phyloP scores from a whole-genome alignment of 1,140 invertebrate genomes.

The Ceratoteleas bidentatus region DNA sequence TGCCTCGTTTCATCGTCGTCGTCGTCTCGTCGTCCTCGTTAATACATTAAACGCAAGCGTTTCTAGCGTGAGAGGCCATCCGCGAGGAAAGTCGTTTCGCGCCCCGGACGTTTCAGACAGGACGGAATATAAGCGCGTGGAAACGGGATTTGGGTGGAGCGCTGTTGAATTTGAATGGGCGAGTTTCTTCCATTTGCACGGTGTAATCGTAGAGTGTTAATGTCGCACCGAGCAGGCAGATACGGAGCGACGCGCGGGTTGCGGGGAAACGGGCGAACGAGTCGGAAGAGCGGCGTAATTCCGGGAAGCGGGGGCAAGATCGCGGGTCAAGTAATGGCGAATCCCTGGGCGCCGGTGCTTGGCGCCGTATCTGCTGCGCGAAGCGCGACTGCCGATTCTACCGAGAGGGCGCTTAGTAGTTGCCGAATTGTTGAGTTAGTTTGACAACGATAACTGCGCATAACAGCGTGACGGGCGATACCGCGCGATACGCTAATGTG shows the following conservation, averaged over 20 bases:
- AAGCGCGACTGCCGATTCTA: conserved; percentile 3
- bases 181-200: conserved; percentile 71
- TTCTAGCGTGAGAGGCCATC: conserved; percentile 54
- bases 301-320: conserved; percentile 35
- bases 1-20: conserved; percentile 46
- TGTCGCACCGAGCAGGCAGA: conserved; percentile 62
- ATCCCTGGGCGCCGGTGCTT: conserved; percentile 38
- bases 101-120: conserved; percentile 62
- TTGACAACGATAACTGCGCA: conserved; percentile 64
- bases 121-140: conserved; percentile 66
- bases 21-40: conserved; percentile 54
- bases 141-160: conserved; percentile 66
- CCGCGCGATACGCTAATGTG: conserved; percentile 64
- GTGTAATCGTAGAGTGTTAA: conserved; percentile 72
- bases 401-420: conserved; percentile 51
- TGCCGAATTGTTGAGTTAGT: conserved; percentile 64
- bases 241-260: conserved; percentile 42
- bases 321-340: conserved; percentile 56
- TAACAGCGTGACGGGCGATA: conserved; percentile 55
- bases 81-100: conserved; percentile 63
- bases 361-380: conserved; percentile 34
- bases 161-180: conserved; percentile 72
- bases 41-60: conserved; percentile 66
- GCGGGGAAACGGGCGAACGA: conserved; percentile 36
- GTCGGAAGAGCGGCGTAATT: conserved; percentile 34